These are phyloP conservation scores for Eucera pruinosa DNA, from an alignment of 2,888 invertebrate genomes.

Conservation along the genomic window DNA sequence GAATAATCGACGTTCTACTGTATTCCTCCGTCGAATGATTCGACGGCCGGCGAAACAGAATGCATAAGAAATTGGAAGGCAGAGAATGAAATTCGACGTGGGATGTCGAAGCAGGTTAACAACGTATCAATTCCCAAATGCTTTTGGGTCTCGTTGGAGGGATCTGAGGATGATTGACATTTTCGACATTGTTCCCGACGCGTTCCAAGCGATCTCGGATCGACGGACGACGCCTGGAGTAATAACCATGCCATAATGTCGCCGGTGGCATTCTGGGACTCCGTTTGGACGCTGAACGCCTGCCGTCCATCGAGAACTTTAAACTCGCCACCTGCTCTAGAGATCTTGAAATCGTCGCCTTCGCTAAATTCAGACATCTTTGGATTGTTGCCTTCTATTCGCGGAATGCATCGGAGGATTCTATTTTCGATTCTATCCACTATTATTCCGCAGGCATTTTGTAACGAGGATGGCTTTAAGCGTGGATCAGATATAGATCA, in stretches of 20 bases:
- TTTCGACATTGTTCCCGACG: slow-evolving; percentile 64
- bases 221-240: slow-evolving; percentile 61
- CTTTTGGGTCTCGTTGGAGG: slow-evolving; percentile 1
- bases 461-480: too few species aligned
- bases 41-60: too few species aligned
- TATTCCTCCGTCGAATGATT: too few species aligned
- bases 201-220: slow-evolving; percentile 67
- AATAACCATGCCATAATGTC: slow-evolving; percentile 69
- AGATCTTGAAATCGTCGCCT: slow-evolving; percentile 16
- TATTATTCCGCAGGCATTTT: too few species aligned
- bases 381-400: too few species aligned
- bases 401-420: too few species aligned
- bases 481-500: too few species aligned
- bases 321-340: slow-evolving; percentile 36
- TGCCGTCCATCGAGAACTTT: slow-evolving; percentile 41
- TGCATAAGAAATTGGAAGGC: slow-evolving; percentile 6
- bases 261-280: slow-evolving; percentile 66
- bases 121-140: slow-evolving; percentile 29
- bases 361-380: slow-evolving; percentile 12
- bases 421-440: too few species aligned
- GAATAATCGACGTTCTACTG: too few species aligned
- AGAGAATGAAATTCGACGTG: neutral
- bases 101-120: neutral
- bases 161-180: slow-evolving; percentile 59
- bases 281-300: slow-evolving; percentile 43